A percentile compares a stretch with the other conserved stretches of the same genome.
phyloP scores from a whole-genome alignment of 2,797 vertebrate species.

The Xiphophorus birchmanni region DNA sequence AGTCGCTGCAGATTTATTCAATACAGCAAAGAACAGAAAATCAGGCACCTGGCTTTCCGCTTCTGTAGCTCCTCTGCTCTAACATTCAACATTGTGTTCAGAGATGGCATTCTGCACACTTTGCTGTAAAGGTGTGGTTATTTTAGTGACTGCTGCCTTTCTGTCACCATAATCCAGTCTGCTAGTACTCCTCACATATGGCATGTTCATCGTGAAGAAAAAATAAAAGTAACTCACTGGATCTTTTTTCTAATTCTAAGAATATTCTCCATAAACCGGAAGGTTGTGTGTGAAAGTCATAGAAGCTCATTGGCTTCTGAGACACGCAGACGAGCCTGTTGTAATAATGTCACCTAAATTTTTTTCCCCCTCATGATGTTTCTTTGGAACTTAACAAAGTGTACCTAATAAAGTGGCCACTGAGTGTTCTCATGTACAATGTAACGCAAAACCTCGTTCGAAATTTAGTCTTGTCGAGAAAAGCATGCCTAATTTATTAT shows the following conservation, averaged over 20 bases:
- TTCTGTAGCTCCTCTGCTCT: background rate
- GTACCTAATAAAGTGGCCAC: slow-evolving; percentile 4
- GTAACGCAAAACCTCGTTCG: background rate
- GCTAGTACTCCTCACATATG: background rate
- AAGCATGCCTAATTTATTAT: background rate
- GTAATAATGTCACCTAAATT: background rate
- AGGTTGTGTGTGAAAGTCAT: background rate
- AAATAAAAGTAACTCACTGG: background rate
- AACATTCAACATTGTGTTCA: background rate
- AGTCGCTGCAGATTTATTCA: background rate
- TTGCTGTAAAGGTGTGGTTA: background rate
- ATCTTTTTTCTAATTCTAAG: background rate
- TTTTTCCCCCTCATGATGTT: background rate
- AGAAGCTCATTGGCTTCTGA: background rate
- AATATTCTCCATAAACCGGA: background rate
- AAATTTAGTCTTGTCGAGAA: background rate
- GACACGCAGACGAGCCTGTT: background rate
- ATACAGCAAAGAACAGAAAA: background rate
- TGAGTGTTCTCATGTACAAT: background rate
- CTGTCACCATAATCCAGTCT: background rate
- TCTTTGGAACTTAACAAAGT: background rate
- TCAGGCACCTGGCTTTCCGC: background rate
- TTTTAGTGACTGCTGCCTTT: background rate
- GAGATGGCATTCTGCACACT: background rate
- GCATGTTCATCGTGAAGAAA: background rate